These are phyloP conservation scores for Peromyscus nudipes DNA, from an alignment of 2,797 vertebrate species.

Conservation along the genomic window DNA sequence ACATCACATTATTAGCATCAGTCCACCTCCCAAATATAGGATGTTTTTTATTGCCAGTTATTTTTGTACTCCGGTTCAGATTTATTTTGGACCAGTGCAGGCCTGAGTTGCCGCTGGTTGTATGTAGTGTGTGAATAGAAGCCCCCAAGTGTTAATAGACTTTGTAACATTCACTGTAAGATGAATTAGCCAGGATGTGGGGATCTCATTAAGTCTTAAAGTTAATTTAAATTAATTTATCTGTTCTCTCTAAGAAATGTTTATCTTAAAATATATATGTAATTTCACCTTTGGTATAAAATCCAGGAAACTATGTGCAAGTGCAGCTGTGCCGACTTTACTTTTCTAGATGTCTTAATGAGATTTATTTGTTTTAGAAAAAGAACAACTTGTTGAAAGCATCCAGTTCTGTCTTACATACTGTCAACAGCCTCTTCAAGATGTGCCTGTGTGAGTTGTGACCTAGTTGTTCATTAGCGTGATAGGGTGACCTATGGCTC, in stretches of 20 bases:
- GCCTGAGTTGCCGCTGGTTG: slow-evolving; percentile 87
- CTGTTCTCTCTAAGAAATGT: slow-evolving; percentile 90
- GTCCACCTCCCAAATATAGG: slow-evolving; percentile 81
- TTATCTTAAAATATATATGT: slow-evolving; percentile 92
- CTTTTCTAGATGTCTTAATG: slow-evolving; percentile 90
- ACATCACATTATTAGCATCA: slow-evolving; percentile 73
- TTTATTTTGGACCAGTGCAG: slow-evolving; percentile 85
- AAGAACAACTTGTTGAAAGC: slow-evolving; percentile 86
- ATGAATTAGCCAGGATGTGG: slow-evolving; percentile 89
- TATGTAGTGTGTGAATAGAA: slow-evolving; percentile 89
- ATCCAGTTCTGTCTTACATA: slow-evolving; percentile 83
- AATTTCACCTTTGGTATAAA: slow-evolving; percentile 88
- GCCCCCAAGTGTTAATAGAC: slow-evolving; percentile 89
- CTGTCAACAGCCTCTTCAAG: slow-evolving; percentile 85
- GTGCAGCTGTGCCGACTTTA: slow-evolving; percentile 88
- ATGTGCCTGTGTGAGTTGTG: slow-evolving; percentile 84
- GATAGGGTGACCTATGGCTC: slow-evolving; percentile 83
- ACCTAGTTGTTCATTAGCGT: slow-evolving; percentile 81
- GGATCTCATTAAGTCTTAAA: slow-evolving; percentile 90
- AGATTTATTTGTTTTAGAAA: slow-evolving; percentile 88
- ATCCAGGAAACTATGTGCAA: slow-evolving; percentile 87
- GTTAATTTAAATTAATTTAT: slow-evolving; percentile 93
- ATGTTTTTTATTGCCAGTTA: slow-evolving; percentile 72
- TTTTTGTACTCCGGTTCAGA: slow-evolving; percentile 73
- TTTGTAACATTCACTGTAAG: slow-evolving; percentile 89